Conservation (phyloP, 2,113 vertebrate genomes). For the Scatophagus argus region DNA sequence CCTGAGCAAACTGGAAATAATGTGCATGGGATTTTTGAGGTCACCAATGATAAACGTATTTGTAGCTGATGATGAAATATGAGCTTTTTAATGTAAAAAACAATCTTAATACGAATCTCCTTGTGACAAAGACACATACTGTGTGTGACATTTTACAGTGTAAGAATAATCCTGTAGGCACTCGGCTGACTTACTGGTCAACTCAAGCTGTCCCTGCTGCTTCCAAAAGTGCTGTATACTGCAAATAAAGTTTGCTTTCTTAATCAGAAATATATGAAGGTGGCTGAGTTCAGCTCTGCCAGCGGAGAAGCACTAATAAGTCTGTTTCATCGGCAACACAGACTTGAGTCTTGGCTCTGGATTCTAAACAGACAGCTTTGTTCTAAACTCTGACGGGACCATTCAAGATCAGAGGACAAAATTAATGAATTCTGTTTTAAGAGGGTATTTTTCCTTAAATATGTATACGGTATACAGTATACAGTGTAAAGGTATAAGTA, state of each 20-base stretch:
- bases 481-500: neutral
- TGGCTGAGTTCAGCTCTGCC: neutral
- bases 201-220: neutral
- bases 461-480: neutral
- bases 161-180: neutral
- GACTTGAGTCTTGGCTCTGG: constrained; percentile 11
- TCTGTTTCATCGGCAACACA: neutral
- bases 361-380: neutral
- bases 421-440: constrained; percentile 14
- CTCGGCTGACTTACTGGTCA: neutral
- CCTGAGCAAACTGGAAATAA: neutral
- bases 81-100: no score
- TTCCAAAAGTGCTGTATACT: neutral
- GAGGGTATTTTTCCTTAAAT: constrained; percentile 4
- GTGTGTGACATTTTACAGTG: neutral
- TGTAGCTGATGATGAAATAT: no score
- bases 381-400: neutral
- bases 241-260: neutral
- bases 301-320: neutral
- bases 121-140: no score
- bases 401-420: neutral
- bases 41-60: no score
- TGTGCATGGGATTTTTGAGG: no score
- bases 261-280: neutral
- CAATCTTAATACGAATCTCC: no score